Conservation (phyloP, 1,140 invertebrate species). For the Pseudomyrmex gracilis region DNA sequence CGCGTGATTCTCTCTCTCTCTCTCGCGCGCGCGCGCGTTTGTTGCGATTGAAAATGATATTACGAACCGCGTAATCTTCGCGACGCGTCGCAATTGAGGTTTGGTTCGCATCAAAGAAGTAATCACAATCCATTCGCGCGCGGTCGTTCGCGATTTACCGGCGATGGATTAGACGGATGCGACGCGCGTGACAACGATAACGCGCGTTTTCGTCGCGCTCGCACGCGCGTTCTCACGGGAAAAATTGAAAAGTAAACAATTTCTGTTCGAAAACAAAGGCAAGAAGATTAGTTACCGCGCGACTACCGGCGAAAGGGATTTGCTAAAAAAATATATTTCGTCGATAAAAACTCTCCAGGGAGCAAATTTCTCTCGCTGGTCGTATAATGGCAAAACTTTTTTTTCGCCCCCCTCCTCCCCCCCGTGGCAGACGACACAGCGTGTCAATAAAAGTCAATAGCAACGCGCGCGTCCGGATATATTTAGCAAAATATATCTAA, state of each 20-base stretch:
- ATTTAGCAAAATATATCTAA: no score
- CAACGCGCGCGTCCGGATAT: no score
- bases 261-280: no score
- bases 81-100: background rate
- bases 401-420: no score
- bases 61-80: background rate
- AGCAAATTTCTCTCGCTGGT: no score
- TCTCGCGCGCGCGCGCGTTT: background rate
- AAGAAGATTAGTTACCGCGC: no score
- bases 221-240: background rate
- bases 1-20: background rate
- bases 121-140: conserved; percentile 10
- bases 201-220: background rate
- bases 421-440: no score
- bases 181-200: conserved; percentile 1
- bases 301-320: no score
- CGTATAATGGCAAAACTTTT: no score
- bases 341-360: no score
- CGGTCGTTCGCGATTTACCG: conserved; percentile 4
- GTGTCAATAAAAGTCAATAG: no score
- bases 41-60: background rate
- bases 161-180: conserved; percentile 1
- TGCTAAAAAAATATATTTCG: no score
- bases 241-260: background rate
- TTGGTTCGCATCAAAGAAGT: conserved; percentile 16